These are phyloP conservation scores for Addax nasomaculatus DNA, from an alignment of 2,113 vertebrate genomes.

Conservation along the genomic window DNA sequence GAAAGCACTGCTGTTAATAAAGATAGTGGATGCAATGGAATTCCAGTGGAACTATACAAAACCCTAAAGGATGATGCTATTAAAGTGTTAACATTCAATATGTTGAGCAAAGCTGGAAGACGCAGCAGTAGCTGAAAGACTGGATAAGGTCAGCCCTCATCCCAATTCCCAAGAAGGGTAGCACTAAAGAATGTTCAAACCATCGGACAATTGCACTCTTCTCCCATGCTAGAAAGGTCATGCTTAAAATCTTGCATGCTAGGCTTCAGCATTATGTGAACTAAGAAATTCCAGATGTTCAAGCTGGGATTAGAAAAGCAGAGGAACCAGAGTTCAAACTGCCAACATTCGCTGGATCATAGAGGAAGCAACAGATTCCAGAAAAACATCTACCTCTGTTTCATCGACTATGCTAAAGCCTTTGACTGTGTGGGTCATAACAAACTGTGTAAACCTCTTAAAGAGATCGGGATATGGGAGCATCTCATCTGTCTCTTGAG, in stretches of 20 bases:
- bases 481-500: background rate
- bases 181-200: background rate
- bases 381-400: background rate
- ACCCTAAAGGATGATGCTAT: background rate
- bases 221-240: background rate
- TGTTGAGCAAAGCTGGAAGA: background rate
- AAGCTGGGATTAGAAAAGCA: background rate
- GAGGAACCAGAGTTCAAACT: background rate
- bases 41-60: background rate
- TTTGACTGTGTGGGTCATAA: background rate
- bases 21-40: background rate
- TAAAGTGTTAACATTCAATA: background rate
- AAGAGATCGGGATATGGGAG: background rate
- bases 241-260: background rate
- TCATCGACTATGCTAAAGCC: background rate
- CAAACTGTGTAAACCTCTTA: background rate
- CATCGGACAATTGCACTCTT: background rate
- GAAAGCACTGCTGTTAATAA: background rate
- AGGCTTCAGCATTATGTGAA: background rate
- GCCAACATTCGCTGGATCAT: background rate
- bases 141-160: background rate
- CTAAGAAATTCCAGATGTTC: background rate
- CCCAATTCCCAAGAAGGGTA: background rate
- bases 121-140: background rate
- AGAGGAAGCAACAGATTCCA: background rate